These are phyloP conservation scores for Linnaemya tessellans DNA, from an alignment of 2,888 invertebrate species.

Conservation along the genomic window DNA sequence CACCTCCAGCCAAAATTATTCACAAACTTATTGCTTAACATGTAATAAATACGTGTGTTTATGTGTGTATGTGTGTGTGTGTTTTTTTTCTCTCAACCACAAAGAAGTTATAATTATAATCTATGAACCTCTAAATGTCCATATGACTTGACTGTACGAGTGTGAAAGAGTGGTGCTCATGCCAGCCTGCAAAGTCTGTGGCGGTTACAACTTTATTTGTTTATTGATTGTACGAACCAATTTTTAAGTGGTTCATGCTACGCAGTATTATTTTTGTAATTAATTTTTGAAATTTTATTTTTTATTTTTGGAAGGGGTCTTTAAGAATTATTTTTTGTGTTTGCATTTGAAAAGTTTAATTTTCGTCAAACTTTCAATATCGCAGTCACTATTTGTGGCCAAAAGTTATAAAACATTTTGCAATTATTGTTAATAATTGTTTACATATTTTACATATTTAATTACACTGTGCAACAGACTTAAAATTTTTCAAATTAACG, in stretches of 20 bases:
- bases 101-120: slow-evolving; percentile 40
- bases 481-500: no score
- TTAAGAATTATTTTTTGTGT: slow-evolving; percentile 6
- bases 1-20: slow-evolving; percentile 43
- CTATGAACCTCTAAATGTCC: slow-evolving; percentile 20
- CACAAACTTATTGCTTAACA: slow-evolving; percentile 16
- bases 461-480: not conserved
- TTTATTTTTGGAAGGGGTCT: slow-evolving; percentile 11
- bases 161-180: not conserved
- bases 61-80: no score
- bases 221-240: slow-evolving; percentile 22
- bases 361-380: slow-evolving; percentile 4
- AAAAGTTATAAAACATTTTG: not conserved
- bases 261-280: slow-evolving; percentile 48
- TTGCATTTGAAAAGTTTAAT: not conserved
- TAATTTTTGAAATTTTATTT: not conserved
- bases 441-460: slow-evolving; percentile 35
- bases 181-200: not conserved
- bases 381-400: slow-evolving; percentile 13
- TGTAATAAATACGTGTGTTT: not conserved
- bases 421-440: slow-evolving; percentile 53
- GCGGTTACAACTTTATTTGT: not conserved
- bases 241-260: slow-evolving; percentile 35
- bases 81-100: not conserved
- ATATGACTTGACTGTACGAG: slow-evolving; percentile 6